Percentiles rank a stretch among this genome's conserved stretches.
phyloP scores from a whole-genome alignment of 2,888 invertebrate species.

The Mycalesis mineus region DNA sequence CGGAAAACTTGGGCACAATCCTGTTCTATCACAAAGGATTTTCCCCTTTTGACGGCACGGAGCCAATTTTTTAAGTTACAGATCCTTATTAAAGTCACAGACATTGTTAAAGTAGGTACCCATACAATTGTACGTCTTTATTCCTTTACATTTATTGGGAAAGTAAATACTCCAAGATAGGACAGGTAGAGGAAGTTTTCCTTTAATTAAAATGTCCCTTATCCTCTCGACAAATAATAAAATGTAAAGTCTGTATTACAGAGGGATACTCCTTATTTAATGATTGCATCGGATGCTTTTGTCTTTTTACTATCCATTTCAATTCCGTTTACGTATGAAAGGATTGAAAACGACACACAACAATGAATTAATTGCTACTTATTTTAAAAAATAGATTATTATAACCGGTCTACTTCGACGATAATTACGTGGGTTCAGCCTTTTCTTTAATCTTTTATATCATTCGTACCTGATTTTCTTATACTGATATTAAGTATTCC shows the following conservation, averaged over 20 bases:
- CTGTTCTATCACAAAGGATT: constrained; percentile 40
- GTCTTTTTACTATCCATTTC: not conserved
- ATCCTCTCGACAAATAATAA: constrained; percentile 6
- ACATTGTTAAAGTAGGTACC: constrained; percentile 27
- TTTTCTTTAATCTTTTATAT: too few relatives aligned
- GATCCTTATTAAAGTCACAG: constrained; percentile 38
- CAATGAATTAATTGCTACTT: not conserved
- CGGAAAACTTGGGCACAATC: constrained; percentile 37
- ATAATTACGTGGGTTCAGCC: too few relatives aligned
- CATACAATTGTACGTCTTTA: constrained; percentile 25
- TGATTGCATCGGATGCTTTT: constrained; percentile 1
- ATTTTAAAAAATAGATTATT: not conserved
- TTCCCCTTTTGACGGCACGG: constrained; percentile 36
- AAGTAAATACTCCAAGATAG: constrained; percentile 18
- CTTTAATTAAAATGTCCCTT: constrained; percentile 19
- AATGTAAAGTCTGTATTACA: not conserved
- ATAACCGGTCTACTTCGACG: too few relatives aligned
- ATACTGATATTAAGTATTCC: too few relatives aligned
- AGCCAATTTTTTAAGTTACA: constrained; percentile 40
- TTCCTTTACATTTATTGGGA: constrained; percentile 24
- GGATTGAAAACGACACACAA: too few relatives aligned
- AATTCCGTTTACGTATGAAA: too few relatives aligned
- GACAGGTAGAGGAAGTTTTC: constrained; percentile 19
- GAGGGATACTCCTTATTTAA: not conserved
- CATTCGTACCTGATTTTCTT: too few relatives aligned